phyloP scores from a whole-genome alignment of 1,140 invertebrate genomes.

The Anthonomus grandis region DNA sequence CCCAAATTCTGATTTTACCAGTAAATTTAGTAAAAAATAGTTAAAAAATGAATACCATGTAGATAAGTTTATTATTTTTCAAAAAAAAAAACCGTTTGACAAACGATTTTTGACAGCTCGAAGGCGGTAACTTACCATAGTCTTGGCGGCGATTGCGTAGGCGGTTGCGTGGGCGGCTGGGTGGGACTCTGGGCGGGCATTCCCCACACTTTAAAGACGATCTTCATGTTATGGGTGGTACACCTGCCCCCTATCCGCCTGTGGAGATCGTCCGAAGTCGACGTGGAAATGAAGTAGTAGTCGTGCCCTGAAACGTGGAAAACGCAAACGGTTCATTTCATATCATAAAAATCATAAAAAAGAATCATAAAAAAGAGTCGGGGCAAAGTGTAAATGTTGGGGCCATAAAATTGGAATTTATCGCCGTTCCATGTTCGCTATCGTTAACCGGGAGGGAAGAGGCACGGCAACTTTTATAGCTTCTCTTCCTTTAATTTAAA shows the following conservation, averaged over 20 bases:
- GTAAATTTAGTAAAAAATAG: no score
- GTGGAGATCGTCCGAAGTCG: conserved; percentile 86
- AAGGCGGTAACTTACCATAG: conserved; percentile 23
- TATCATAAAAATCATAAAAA: not conserved
- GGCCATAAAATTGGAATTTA: conserved; percentile 25
- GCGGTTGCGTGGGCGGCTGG: conserved; percentile 34
- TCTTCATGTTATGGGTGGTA: conserved; percentile 91
- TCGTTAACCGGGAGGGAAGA: conserved; percentile 3
- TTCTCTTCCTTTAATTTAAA: no score
- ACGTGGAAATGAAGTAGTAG: conserved; percentile 94
- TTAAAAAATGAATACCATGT: no score
- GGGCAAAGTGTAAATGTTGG: conserved; percentile 25
- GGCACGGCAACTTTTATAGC: no score
- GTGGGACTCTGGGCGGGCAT: conserved; percentile 51
- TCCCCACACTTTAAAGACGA: conserved; percentile 81
- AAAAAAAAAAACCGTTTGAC: no score
- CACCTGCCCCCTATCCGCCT: conserved; percentile 81
- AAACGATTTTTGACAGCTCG: no score
- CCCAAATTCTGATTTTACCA: no score
- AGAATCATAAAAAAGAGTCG: not conserved
- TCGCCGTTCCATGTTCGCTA: conserved; percentile 6
- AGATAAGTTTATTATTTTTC: no score
- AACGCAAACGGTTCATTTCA: not conserved
- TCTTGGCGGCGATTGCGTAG: conserved; percentile 14
- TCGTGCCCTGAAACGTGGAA: conserved; percentile 52